Conservation (phyloP, 2,797 vertebrate genomes). For the Ceyx erithaca region DNA sequence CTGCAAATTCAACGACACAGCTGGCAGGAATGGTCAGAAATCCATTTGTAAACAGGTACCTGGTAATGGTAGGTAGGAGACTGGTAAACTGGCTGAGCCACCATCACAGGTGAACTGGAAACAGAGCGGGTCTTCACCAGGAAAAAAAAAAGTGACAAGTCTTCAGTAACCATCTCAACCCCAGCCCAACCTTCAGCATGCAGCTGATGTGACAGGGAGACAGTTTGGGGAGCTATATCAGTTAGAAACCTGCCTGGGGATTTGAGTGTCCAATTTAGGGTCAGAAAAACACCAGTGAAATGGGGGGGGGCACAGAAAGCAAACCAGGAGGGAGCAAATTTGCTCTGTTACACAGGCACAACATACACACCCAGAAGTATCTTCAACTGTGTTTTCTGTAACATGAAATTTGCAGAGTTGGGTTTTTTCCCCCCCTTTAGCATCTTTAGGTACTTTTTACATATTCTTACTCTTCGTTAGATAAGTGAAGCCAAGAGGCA, state of each 20-base stretch:
- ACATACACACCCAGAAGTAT: neutral
- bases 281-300: neutral
- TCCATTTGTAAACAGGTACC: constrained; percentile 72
- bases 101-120: constrained; percentile 80
- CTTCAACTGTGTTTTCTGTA: neutral
- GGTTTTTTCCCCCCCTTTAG: too few relatives aligned
- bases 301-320: neutral
- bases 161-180: neutral
- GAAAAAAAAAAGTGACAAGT: constrained; percentile 15
- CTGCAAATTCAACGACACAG: neutral
- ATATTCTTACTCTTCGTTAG: too few relatives aligned
- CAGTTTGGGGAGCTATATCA: neutral
- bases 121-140: constrained; percentile 72
- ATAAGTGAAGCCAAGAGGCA: neutral
- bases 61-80: constrained; percentile 83
- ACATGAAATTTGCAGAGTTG: neutral
- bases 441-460: neutral
- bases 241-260: neutral
- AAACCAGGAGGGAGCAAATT: neutral
- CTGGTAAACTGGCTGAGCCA: constrained; percentile 81
- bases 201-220: neutral
- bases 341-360: neutral
- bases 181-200: neutral
- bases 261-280: neutral
- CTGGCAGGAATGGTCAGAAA: neutral